Conservation (phyloP, 2,797 vertebrate genomes). For the Otolemur crassicaudatus region DNA sequence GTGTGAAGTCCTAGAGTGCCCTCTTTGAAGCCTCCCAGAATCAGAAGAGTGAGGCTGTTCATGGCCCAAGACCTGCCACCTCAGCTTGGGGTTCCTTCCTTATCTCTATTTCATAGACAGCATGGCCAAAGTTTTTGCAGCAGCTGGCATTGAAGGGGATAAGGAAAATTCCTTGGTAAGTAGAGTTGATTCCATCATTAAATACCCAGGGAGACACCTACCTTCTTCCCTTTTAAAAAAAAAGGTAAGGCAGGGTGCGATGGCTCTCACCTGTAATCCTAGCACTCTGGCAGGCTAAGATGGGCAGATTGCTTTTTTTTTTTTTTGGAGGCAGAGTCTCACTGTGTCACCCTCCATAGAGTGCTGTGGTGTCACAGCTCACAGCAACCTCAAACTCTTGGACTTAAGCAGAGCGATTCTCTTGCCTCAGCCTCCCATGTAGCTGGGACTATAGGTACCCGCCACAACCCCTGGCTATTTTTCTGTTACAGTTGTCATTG, state of each 20-base stretch:
- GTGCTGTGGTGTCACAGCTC: too few relatives aligned
- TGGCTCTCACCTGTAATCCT: too few relatives aligned
- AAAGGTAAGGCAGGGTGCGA: neutral
- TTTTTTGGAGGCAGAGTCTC: too few relatives aligned
- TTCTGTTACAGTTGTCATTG: too few relatives aligned
- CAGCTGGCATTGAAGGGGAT: neutral
- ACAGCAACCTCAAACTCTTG: too few relatives aligned
- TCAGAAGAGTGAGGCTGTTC: neutral
- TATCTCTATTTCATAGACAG: neutral
- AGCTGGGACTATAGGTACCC: too few relatives aligned
- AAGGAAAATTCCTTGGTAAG: slow-evolving; percentile 7
- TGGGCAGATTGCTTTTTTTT: too few relatives aligned
- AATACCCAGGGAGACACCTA: neutral
- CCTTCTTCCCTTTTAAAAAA: neutral
- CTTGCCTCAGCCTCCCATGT: too few relatives aligned
- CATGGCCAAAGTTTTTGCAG: neutral
- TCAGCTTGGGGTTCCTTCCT: neutral
- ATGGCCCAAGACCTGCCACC: neutral
- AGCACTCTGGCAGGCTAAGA: too few relatives aligned
- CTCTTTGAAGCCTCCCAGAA: neutral
- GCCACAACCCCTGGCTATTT: too few relatives aligned
- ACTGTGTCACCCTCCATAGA: too few relatives aligned
- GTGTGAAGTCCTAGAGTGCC: neutral
- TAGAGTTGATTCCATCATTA: neutral
- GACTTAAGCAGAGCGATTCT: too few relatives aligned